Evolutionary conservation across 2,113 vertebrate species (phyloP).

Genomic region (Macrotus californicus): DNA sequence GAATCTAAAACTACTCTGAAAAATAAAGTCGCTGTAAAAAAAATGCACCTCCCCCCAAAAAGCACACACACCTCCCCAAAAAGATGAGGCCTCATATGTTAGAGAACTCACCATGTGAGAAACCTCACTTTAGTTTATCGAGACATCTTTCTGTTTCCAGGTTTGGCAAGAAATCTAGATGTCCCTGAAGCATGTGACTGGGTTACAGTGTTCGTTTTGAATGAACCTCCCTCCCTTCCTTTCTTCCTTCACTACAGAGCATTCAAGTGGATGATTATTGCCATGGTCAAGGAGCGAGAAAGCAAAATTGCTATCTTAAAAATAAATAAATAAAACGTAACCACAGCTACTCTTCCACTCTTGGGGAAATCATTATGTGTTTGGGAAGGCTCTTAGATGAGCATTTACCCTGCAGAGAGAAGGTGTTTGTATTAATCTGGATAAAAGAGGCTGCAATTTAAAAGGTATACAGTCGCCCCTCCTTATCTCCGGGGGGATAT

Average conservation of each 20-base stretch:
- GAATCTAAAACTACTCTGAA: not conserved
- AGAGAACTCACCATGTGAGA: not conserved
- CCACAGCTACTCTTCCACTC: not conserved
- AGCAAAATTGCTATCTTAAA: slow-evolving; percentile 3
- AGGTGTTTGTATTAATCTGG: not conserved
- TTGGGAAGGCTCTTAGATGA: not conserved
- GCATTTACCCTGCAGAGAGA: not conserved
- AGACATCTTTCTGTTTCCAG: not conserved
- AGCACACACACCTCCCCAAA: not conserved
- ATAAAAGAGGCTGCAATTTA: not conserved
- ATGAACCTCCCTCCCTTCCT: not conserved
- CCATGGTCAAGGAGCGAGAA: not conserved
- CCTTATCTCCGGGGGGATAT: not conserved
- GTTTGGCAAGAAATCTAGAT: not conserved
- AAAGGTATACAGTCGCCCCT: not conserved
- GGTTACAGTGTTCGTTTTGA: not conserved
- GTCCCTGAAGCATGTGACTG: not conserved
- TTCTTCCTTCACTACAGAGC: not conserved
- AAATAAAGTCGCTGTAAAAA: not conserved
- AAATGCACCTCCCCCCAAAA: not conserved
- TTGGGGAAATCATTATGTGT: not conserved
- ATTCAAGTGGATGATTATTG: not conserved
- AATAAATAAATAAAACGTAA: not conserved
- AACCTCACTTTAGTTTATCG: not conserved
- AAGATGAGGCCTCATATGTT: not conserved